Conservation (phyloP, 2,797 vertebrate species). For the Micromesistius poutassou region DNA sequence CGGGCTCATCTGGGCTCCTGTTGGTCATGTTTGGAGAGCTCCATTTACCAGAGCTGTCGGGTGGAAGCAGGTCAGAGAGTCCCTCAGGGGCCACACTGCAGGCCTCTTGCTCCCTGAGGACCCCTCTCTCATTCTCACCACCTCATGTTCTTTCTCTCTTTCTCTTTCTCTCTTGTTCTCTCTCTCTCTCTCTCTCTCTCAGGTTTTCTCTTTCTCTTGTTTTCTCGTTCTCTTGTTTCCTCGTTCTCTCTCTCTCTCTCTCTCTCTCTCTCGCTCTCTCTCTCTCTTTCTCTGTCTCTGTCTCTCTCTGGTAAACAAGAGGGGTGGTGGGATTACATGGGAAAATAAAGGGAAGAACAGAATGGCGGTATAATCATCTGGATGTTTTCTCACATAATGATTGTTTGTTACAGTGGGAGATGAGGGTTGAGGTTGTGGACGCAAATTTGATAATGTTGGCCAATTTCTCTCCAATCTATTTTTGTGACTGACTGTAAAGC, state of each 20-base stretch:
- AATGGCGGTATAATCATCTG: not conserved
- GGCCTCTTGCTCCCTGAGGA: constrained; percentile 55
- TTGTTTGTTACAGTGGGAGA: not conserved
- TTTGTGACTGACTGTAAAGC: not conserved
- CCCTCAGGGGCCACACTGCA: constrained; percentile 58
- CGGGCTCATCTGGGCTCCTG: constrained; percentile 27
- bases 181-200: not conserved
- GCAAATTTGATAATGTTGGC: not conserved
- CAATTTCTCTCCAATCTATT: not conserved
- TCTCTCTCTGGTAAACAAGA: not conserved
- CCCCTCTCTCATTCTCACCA: not conserved
- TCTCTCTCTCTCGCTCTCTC: not conserved
- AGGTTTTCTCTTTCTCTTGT: not conserved
- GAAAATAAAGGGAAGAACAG: not conserved
- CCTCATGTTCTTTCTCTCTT: not conserved
- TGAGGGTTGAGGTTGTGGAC: not conserved
- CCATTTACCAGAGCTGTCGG: constrained; percentile 25
- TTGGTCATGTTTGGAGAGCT: constrained; percentile 40
- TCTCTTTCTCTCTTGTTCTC: not conserved
- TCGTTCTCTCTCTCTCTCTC: not conserved
- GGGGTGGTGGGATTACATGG: not conserved
- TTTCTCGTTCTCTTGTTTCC: not conserved
- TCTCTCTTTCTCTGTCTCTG: not conserved
- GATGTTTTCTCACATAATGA: not conserved
- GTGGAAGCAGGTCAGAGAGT: constrained; percentile 66